Evolutionary conservation across 1,140 invertebrate genomes (phyloP).

Genomic region (Trichonephila clavipes): DNA sequence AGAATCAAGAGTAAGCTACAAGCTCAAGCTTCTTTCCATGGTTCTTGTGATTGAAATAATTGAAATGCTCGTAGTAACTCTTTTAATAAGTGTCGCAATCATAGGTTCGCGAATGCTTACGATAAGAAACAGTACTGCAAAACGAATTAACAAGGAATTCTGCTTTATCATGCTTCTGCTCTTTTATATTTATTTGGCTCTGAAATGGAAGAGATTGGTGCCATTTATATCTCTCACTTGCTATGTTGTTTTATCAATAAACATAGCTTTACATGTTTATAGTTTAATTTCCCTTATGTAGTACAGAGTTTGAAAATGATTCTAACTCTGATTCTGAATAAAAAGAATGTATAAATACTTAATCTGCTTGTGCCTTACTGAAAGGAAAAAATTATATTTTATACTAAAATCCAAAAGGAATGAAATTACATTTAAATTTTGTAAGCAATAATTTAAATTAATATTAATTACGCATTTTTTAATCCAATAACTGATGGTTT

Average conservation of each 20-base stretch:
- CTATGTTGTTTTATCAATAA: neutral
- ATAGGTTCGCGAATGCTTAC: neutral
- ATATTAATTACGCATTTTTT: too few species aligned
- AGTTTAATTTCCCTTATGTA: too few species aligned
- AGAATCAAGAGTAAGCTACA: neutral
- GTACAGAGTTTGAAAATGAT: too few species aligned
- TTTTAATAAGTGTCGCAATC: neutral
- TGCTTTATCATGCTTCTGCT: neutral
- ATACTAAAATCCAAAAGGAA: too few species aligned
- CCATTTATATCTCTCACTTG: neutral
- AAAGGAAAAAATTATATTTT: too few species aligned
- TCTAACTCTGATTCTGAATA: too few species aligned
- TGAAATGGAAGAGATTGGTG: neutral
- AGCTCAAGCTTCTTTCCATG: neutral
- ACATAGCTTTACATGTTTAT: too few species aligned
- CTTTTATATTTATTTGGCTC: neutral
- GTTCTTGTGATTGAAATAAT: neutral
- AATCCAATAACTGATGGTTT: too few species aligned
- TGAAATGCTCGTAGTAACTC: neutral
- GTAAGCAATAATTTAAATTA: too few species aligned
- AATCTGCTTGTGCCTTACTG: too few species aligned
- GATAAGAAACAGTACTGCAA: neutral
- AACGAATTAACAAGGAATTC: neutral
- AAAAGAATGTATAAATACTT: too few species aligned
- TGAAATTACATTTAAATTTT: too few species aligned